These are phyloP conservation scores for Paguma larvata DNA, from an alignment of 2,797 vertebrate species.

Conservation along the genomic window DNA sequence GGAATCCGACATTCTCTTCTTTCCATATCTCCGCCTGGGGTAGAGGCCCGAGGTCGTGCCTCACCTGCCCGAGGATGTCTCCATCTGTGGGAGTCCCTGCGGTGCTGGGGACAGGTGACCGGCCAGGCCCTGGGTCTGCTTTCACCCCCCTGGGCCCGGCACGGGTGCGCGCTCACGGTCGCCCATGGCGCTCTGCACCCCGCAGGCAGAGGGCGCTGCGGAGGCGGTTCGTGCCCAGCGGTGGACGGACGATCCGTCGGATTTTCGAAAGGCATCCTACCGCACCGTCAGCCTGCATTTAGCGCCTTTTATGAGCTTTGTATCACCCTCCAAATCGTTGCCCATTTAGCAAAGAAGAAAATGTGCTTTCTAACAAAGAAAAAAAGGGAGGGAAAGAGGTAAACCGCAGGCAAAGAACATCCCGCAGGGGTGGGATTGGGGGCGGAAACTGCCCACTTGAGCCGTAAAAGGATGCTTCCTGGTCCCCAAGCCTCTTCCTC, in stretches of 20 bases:
- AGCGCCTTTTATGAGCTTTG: too few relatives aligned
- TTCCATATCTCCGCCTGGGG: fast-evolving
- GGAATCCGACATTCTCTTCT: fast-evolving
- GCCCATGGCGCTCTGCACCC: fast-evolving
- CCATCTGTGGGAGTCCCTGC: fast-evolving
- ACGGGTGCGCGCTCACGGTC: fast-evolving
- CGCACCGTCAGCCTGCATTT: fast-evolving
- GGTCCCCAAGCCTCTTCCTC: neutral
- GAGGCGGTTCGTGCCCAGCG: fast-evolving
- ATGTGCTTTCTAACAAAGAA: neutral
- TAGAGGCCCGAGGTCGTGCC: fast-evolving
- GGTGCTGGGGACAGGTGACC: too few relatives aligned
- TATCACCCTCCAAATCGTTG: neutral
- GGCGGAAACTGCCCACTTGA: too few relatives aligned
- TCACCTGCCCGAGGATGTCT: fast-evolving
- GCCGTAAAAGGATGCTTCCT: neutral
- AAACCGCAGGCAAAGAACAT: neutral
- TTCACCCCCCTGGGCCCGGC: fast-evolving
- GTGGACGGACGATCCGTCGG: fast-evolving
- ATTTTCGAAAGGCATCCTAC: fast-evolving
- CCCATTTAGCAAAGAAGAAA: neutral
- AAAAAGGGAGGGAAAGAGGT: neutral
- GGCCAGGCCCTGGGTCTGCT: fast-evolving
- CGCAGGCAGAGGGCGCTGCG: fast-evolving
- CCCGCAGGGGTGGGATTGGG: too few relatives aligned